A percentile compares a stretch with the other conserved stretches of the same genome.
phyloP scores from a whole-genome alignment of 2,888 invertebrate genomes.

The Eristalis intricaria region DNA sequence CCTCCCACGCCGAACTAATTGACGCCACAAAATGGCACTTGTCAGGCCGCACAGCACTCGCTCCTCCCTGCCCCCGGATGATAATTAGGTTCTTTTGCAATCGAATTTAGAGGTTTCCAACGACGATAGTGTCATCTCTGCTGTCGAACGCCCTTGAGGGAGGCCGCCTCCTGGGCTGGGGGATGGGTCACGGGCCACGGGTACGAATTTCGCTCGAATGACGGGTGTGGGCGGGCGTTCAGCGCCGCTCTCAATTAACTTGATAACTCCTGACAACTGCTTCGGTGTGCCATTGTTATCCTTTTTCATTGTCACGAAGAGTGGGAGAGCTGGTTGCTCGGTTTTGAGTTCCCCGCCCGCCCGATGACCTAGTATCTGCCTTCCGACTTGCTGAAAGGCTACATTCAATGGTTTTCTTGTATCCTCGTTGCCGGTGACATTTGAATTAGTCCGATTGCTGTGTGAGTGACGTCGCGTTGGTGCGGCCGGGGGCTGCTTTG shows the following conservation, averaged over 20 bases:
- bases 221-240: neutral
- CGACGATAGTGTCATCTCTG: constrained; percentile 29
- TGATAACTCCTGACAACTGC: constrained; percentile 29
- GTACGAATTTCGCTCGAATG: neutral
- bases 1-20: constrained; percentile 17
- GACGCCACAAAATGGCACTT: constrained; percentile 44
- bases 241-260: constrained; percentile 31
- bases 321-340: neutral
- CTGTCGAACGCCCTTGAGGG: neutral
- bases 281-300: constrained; percentile 12
- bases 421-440: constrained; percentile 16
- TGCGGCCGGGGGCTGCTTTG: neutral
- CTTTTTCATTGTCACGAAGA: neutral
- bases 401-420: neutral
- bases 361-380: neutral
- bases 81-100: constrained; percentile 60
- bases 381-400: neutral
- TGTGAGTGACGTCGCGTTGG: neutral
- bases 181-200: neutral
- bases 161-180: neutral
- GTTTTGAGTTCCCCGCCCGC: neutral
- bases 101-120: constrained; percentile 46
- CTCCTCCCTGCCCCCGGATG: neutral
- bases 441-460: constrained; percentile 4
- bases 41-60: constrained; percentile 13